Percentiles rank a stretch among this genome's conserved stretches.
Conservation (phyloP, 1,140 invertebrate genomes). For the Cecropterus lyciades region DNA sequence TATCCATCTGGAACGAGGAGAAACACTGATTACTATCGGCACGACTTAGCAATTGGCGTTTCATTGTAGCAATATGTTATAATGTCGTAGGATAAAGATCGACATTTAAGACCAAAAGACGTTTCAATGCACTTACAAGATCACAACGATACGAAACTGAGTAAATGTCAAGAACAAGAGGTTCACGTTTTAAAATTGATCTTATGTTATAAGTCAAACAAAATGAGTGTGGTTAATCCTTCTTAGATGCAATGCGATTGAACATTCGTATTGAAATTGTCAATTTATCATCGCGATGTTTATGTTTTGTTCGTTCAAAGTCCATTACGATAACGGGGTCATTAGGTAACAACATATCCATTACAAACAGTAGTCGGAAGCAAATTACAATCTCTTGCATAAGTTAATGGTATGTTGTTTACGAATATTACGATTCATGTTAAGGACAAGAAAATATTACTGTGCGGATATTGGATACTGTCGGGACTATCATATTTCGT, state of each 20-base stretch:
- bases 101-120: conserved; percentile 48
- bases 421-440: conserved; percentile 13
- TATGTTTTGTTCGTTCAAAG: conserved; percentile 38
- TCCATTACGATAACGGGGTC: conserved; percentile 53
- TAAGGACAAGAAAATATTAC: conserved; percentile 5
- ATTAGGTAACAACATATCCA: conserved; percentile 41
- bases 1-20: conserved; percentile 85
- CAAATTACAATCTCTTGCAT: conserved; percentile 29
- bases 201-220: conserved; percentile 26
- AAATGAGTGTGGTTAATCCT: conserved; percentile 32
- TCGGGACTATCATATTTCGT: too few species aligned
- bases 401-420: conserved; percentile 21
- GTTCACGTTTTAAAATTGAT: conserved; percentile 50
- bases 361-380: conserved; percentile 33
- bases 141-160: conserved; percentile 34
- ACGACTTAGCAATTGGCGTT: not conserved
- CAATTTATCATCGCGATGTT: conserved; percentile 36
- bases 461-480: too few species aligned
- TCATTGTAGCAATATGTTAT: conserved; percentile 15
- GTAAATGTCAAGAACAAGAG: conserved; percentile 63
- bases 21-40: conserved; percentile 41
- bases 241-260: conserved; percentile 12
- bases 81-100: conserved; percentile 43
- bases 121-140: conserved; percentile 52
- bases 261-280: conserved; percentile 33